Evolutionary conservation across 2,797 vertebrate species (phyloP).

Genomic region (Chrysolophus pictus): DNA sequence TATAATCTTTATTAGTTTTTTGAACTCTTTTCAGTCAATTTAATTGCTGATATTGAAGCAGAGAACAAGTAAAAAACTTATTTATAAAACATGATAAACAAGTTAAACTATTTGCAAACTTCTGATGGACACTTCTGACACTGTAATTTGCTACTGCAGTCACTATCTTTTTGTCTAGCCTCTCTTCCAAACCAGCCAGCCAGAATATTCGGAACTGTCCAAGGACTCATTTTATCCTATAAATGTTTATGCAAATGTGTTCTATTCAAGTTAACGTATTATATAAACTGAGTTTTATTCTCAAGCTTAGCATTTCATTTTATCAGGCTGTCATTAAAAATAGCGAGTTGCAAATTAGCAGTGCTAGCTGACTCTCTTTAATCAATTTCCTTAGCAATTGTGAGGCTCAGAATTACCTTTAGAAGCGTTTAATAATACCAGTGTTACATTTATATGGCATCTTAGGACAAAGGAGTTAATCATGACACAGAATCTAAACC

Average conservation of each 20-base stretch:
- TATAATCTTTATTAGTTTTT: background rate
- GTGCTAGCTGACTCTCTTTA: constrained; percentile 49
- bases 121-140: background rate
- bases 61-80: background rate
- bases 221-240: constrained; percentile 45
- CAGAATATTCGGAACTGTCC: constrained; percentile 12
- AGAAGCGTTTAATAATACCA: constrained; percentile 64
- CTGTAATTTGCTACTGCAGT: background rate
- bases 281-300: constrained; percentile 54
- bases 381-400: constrained; percentile 64
- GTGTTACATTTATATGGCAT: constrained; percentile 35
- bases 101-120: background rate
- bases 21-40: background rate
- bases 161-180: background rate
- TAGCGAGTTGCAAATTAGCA: constrained; percentile 71
- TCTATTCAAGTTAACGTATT: constrained; percentile 50
- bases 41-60: background rate
- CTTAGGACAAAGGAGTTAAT: constrained; percentile 72
- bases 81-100: background rate
- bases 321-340: constrained; percentile 69
- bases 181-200: constrained; percentile 20
- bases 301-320: constrained; percentile 62
- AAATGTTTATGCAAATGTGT: constrained; percentile 71
- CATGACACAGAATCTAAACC: constrained; percentile 62
- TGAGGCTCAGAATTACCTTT: constrained; percentile 63